phyloP scores from a whole-genome alignment of 2,113 vertebrate genomes.

The Girardinichthys multiradiatus region DNA sequence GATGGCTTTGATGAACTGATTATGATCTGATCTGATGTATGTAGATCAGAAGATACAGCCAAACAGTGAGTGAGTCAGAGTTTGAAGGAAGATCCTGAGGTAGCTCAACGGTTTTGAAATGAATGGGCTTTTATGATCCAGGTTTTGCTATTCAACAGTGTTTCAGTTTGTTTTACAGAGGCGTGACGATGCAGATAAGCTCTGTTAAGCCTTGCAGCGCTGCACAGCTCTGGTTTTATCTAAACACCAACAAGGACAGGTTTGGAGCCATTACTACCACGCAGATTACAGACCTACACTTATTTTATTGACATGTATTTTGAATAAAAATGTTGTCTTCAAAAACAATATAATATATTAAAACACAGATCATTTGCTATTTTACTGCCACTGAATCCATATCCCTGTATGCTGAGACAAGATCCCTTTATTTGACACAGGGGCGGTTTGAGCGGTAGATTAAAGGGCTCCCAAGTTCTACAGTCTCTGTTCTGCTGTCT shows the following conservation, averaged over 20 bases:
- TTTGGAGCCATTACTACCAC: background rate
- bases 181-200: constrained; percentile 6
- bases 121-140: constrained; percentile 13
- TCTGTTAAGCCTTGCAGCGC: background rate
- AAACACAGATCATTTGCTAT: background rate
- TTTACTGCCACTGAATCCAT: too few relatives aligned
- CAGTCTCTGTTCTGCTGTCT: constrained; percentile 14
- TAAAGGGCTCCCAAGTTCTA: constrained; percentile 2
- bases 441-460: background rate
- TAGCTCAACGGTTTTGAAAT: background rate
- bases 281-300: background rate
- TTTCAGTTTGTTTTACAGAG: constrained; percentile 15
- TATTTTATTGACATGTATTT: background rate
- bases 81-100: background rate
- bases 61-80: constrained; percentile 41
- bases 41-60: background rate
- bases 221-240: background rate
- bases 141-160: background rate
- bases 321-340: background rate
- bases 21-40: constrained; percentile 30
- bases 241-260: background rate
- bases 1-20: constrained; percentile 40
- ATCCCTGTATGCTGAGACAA: background rate
- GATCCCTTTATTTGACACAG: background rate
- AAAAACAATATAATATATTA: background rate